Percentiles rank a stretch among this genome's conserved stretches.
phyloP scores from a whole-genome alignment of 2,888 invertebrate species.

The Lithophane ornitopus region DNA sequence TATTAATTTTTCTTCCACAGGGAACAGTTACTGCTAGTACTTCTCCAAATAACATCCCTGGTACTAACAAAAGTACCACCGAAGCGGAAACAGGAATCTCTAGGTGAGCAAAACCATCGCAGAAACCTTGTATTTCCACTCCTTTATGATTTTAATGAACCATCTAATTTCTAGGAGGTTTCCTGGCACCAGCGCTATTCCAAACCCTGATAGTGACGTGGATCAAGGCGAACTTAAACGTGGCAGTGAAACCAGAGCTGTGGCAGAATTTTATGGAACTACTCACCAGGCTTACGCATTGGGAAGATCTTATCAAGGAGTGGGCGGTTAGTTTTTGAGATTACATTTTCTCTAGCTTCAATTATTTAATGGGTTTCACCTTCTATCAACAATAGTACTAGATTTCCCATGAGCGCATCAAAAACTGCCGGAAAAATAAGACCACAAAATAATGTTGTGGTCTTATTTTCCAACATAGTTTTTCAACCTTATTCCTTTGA shows the following conservation, averaged over 20 bases:
- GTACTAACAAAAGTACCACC: constrained; percentile 95
- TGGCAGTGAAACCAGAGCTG: constrained; percentile 95
- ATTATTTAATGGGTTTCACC: background rate
- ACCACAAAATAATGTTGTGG: too few relatives aligned
- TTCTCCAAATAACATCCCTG: constrained; percentile 97
- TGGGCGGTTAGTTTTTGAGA: constrained; percentile 94
- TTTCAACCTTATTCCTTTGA: too few relatives aligned
- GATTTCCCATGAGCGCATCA: too few relatives aligned
- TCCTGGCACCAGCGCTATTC: constrained; percentile 96
- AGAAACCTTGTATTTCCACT: background rate
- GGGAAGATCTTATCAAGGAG: constrained; percentile 98
- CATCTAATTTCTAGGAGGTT: constrained; percentile 90
- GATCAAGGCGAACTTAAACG: constrained; percentile 99
- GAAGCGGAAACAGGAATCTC: constrained; percentile 93
- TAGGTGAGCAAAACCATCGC: constrained; percentile 85
- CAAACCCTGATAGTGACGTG: constrained; percentile 99
- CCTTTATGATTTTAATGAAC: constrained; percentile 7
- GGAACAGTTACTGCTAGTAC: constrained; percentile 96
- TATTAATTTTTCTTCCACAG: constrained; percentile 80
- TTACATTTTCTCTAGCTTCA: background rate
- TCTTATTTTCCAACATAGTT: too few relatives aligned
- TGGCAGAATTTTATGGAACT: constrained; percentile 98
- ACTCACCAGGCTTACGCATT: constrained; percentile 96
- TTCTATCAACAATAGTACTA: too few relatives aligned
- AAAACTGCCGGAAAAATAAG: too few relatives aligned